Conservation (phyloP, 2,113 vertebrate genomes). For the Tachysurus vachellii region DNA sequence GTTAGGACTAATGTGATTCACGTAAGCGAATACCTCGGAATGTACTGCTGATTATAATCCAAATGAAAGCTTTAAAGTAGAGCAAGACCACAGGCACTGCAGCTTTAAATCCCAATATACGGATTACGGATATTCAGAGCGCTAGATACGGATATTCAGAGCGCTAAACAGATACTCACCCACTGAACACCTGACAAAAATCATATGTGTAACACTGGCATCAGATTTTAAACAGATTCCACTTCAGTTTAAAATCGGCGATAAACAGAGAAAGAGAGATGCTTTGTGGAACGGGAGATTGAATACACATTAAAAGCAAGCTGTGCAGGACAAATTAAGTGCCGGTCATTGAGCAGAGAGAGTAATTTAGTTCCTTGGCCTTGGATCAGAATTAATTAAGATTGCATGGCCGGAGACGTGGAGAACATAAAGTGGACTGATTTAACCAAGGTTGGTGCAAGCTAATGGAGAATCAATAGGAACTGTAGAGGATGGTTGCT, state of each 20-base stretch:
- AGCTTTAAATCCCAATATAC: neutral
- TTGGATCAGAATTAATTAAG: constrained; percentile 70
- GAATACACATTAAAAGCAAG: constrained; percentile 47
- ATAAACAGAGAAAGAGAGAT: constrained; percentile 15
- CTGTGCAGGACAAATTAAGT: constrained; percentile 45
- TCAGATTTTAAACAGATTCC: constrained; percentile 23
- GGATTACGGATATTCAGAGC: neutral
- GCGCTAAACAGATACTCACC: neutral
- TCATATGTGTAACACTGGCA: constrained; percentile 32
- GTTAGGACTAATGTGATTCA: no score
- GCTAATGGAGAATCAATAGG: constrained; percentile 54
- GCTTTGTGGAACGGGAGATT: constrained; percentile 27
- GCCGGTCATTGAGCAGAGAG: constrained; percentile 58
- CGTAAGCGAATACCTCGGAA: no score
- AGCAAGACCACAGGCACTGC: neutral
- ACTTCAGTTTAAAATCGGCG: constrained; percentile 22
- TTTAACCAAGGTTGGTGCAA: constrained; percentile 33
- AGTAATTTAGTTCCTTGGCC: constrained; percentile 61
- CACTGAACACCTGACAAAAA: neutral
- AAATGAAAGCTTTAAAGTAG: neutral
- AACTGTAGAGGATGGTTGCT: constrained; percentile 34
- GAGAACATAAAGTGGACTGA: constrained; percentile 43
- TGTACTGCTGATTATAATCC: no score
- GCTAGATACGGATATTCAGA: neutral
- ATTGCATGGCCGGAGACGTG: constrained; percentile 39